These are phyloP conservation scores for Forbesichthys papilliferus DNA, from an alignment of 2,113 vertebrate species.

Conservation along the genomic window DNA sequence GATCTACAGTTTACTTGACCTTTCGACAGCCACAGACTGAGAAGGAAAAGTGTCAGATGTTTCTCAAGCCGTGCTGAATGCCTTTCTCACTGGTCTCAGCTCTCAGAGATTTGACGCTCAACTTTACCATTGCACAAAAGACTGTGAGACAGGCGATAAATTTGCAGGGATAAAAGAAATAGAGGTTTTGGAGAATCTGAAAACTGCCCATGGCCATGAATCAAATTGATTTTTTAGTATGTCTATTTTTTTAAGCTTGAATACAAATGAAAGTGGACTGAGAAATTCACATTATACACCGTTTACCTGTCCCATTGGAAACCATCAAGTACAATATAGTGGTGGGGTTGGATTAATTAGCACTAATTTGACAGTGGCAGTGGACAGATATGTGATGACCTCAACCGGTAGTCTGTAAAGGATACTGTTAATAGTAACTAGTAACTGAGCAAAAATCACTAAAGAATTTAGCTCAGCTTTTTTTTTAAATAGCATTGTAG, in stretches of 20 bases:
- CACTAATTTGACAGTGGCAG: constrained; percentile 41
- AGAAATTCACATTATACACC: constrained; percentile 44
- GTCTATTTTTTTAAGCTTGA: constrained; percentile 63
- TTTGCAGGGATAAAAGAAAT: constrained; percentile 61
- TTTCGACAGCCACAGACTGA: constrained; percentile 27
- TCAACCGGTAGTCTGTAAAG: neutral
- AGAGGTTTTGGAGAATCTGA: constrained; percentile 63
- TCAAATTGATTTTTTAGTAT: constrained; percentile 67
- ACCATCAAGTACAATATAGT: constrained; percentile 31
- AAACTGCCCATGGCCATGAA: constrained; percentile 61
- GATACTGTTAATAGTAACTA: too few species aligned
- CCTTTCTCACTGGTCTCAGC: constrained; percentile 56
- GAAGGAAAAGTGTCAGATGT: constrained; percentile 43
- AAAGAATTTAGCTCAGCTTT: too few species aligned
- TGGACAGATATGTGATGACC: constrained; percentile 18
- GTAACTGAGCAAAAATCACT: too few species aligned
- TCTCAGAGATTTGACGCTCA: constrained; percentile 62
- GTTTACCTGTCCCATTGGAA: constrained; percentile 34
- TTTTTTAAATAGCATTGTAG: too few species aligned
- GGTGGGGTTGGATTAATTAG: constrained; percentile 36
- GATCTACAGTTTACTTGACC: constrained; percentile 30
- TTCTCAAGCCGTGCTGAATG: constrained; percentile 36
- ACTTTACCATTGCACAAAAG: constrained; percentile 55
- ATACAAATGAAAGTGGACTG: constrained; percentile 50
- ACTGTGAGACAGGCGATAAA: constrained; percentile 60